Percentiles rank a stretch among this genome's conserved stretches.
These are phyloP conservation scores for Liolophura sinensis DNA, from an alignment of 1,140 invertebrate genomes.

Conservation along the genomic window DNA sequence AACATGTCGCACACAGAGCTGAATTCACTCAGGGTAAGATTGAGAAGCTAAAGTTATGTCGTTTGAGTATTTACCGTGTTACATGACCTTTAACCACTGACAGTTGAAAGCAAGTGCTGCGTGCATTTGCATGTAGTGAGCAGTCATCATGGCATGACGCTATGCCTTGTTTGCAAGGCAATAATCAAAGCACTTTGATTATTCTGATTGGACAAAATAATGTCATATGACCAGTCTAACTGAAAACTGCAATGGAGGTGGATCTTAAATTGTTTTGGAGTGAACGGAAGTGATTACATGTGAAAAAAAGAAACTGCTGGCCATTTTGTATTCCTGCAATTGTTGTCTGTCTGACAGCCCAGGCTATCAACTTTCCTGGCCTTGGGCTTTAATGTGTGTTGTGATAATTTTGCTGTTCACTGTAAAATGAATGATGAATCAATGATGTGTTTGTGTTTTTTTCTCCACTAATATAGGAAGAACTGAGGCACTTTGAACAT, in stretches of 20 bases:
- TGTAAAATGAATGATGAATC: not conserved
- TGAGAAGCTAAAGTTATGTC: not conserved
- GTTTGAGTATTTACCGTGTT: not conserved
- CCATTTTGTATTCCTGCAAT: too few relatives aligned
- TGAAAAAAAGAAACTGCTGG: not conserved
- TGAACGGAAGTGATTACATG: not conserved
- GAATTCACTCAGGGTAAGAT: conserved; percentile 74
- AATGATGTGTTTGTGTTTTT: conserved; percentile 1
- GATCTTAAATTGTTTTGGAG: too few relatives aligned
- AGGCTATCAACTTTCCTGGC: too few relatives aligned
- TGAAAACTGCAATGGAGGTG: too few relatives aligned
- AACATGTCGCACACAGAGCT: conserved; percentile 83
- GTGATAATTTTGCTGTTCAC: not conserved
- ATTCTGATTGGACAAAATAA: not conserved
- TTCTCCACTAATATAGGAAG: conserved; percentile 69
- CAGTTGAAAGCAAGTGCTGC: not conserved
- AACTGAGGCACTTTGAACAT: conserved; percentile 86
- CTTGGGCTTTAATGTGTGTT: not conserved
- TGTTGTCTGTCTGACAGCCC: too few relatives aligned
- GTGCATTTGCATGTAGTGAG: not conserved
- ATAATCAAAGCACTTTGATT: not conserved
- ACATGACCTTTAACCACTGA: not conserved
- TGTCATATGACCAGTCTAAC: too few relatives aligned
- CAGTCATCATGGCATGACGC: not conserved
- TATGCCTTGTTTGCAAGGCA: not conserved